Base-by-base conservation (phyloP, 2,797 vertebrate species). In the Hypotaenidia okinawae region DNA sequence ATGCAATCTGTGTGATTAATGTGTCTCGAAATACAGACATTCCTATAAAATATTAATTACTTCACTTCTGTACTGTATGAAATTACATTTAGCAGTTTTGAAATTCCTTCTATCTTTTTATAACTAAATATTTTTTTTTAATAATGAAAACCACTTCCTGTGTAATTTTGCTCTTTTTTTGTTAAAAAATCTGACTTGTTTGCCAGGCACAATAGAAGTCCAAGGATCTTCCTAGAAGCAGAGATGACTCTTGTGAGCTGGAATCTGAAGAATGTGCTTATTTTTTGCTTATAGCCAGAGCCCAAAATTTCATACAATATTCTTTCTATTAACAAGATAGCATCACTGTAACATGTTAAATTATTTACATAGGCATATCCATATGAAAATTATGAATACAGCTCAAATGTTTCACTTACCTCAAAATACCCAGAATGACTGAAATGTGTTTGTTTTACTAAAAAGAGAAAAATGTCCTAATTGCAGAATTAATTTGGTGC, bases 251-350 rank as follows among this genome's bases (percentile, higher is more conserved):
- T 90, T 95, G 70, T 61, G 32, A 97, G 90, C 82, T 90, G 93
- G 96, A 97, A 97, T 98, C 96, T 87, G 84, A 95, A 83, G 96
- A 97, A 97, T 93, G 72, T 86, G 49, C 78, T 97, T 79, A 73
- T 85, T 92, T 97, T 97, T 96, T 95, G 49, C 86, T 97, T 97
- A 94, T 24, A 96, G 75, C 63, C 95, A 95, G 75, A 78, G 91
- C 84, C 86, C 70, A 95, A 97, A 91, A 97, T 94, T 96, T 97
- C 92, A 96, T 72, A 92, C 74, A 80, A 52, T 9, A 22, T 83
- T 76, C 37, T 6, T 57, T 96, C 93, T 94, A 47, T 93, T 54
- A 74, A 93, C 32, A 89, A 57, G 67, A 19, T 47, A 85, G 94
- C 25, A 62, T 82, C 61, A 82, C 84, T 10, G 6, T 80, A 87